Evolutionary conservation across 2,888 invertebrate species (phyloP), one percentile per base, ranked within the genome.

Genomic region (Eugnorisma glareosa): DNA sequence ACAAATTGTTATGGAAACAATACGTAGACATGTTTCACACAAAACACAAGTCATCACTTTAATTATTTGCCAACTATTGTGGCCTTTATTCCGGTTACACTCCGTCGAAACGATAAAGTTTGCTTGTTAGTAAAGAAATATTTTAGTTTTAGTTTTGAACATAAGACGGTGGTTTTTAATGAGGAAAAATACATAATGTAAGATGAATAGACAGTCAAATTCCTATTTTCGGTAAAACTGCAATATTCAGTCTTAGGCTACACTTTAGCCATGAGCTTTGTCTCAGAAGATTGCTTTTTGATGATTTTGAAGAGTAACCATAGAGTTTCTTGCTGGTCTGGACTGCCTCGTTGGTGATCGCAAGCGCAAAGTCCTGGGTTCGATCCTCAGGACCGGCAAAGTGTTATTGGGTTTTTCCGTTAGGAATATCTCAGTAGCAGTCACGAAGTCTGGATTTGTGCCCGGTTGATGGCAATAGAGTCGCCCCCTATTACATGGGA

Each of bases 71-170:
- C 21, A 1, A 61, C 73, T 73, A 63, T 77, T 75, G 85, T 61
- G 76, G 48, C 71, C 66, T 69, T 77, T 64, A 70, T 85, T 77
- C 71, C 70, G 43, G 67, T 48, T 73, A 75, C 64, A 73, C 57
- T 76, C 77, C 24, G 51, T 18, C 43, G 40, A 74, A 82, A 70
- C 40, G 57, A 24, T 35, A 51, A 87, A 87, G 70, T 86, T 87
- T 75, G 82, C 87, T 85, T 82, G 85, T 85, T 85, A 77, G 74
- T 31, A 70, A 71, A 73, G 59, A 71, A 68, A 73, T 63, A 64
- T 77, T 68, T 51, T 64, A 35, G 67, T 68, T 57, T 68, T 8
- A 68, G 51, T 66, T 45, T 37, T 37, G 64, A 69, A 54, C 57
- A 66, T 54, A 68, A 77, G 63, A 31, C 45, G 67, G 57, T 43